phyloP scores from a whole-genome alignment of 2,888 invertebrate genomes.

The Scaptomyza parva region DNA sequence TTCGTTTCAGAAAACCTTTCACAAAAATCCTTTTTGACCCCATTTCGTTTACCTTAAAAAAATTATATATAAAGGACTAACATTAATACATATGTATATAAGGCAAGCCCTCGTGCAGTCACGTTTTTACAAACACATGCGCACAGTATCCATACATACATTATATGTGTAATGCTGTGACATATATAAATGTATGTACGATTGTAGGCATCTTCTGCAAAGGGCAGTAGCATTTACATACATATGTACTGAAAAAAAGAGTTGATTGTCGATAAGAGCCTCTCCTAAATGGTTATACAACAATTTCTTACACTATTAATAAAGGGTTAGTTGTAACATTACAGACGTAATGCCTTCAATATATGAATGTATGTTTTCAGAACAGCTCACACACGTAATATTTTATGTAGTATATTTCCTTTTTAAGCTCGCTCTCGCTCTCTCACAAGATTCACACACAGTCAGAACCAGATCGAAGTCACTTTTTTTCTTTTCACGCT shows the following conservation, averaged over 20 bases:
- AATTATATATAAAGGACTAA: neutral
- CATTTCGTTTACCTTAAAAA: neutral
- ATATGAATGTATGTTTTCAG: slow-evolving; percentile 56
- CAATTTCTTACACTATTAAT: slow-evolving; percentile 78
- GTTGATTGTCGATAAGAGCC: slow-evolving; percentile 48
- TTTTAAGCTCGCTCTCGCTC: slow-evolving; percentile 72
- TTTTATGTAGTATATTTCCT: slow-evolving; percentile 62
- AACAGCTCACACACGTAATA: slow-evolving; percentile 75
- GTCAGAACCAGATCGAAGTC: slow-evolving; percentile 68
- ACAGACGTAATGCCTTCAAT: slow-evolving; percentile 68
- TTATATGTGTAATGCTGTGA: neutral
- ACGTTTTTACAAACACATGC: slow-evolving; percentile 24
- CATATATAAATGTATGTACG: slow-evolving; percentile 15
- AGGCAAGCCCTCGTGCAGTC: slow-evolving; percentile 1
- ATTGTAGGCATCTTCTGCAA: slow-evolving; percentile 11
- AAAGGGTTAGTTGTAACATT: slow-evolving; percentile 69
- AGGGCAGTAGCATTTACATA: slow-evolving; percentile 9
- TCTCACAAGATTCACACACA: slow-evolving; percentile 79
- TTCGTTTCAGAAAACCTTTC: too few relatives aligned
- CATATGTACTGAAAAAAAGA: slow-evolving; percentile 32
- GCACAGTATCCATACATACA: slow-evolving; percentile 9
- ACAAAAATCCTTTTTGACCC: neutral
- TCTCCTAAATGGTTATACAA: slow-evolving; percentile 73
- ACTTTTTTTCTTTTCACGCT: slow-evolving; percentile 75
- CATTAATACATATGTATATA: slow-evolving; percentile 24